phyloP scores from a whole-genome alignment of 2,888 invertebrate species.

The Aporophyla nigra region DNA sequence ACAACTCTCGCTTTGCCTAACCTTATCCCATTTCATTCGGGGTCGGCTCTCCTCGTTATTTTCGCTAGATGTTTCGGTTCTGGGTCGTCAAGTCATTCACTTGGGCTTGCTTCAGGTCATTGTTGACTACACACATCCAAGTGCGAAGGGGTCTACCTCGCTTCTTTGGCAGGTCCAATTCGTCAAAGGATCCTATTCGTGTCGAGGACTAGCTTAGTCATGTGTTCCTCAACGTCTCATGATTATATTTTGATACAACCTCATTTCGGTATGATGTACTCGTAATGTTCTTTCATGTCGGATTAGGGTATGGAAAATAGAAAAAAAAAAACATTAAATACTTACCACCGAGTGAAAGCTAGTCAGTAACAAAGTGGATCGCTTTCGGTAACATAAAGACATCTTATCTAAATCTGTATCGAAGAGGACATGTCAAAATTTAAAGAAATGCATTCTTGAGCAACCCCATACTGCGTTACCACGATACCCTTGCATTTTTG shows the following conservation, averaged over 20 bases:
- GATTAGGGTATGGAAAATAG: background rate
- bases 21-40: too few species aligned
- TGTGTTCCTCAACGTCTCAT: too few species aligned
- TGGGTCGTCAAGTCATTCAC: too few species aligned
- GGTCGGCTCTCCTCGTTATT: too few species aligned
- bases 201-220: too few species aligned
- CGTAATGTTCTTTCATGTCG: conserved; percentile 11
- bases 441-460: conserved; percentile 70
- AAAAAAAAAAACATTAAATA: conserved; percentile 20
- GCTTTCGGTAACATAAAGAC: conserved; percentile 48
- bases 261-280: background rate
- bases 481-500: conserved; percentile 21
- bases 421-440: conserved; percentile 72
- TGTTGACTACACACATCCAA: too few species aligned
- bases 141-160: too few species aligned
- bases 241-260: background rate
- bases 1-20: too few species aligned
- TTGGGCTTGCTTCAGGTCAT: too few species aligned
- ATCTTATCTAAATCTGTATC: conserved; percentile 75
- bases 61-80: too few species aligned
- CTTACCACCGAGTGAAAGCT: conserved; percentile 32
- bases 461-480: conserved; percentile 59
- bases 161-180: too few species aligned
- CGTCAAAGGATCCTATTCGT: too few species aligned
- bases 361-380: conserved; percentile 52